These are phyloP conservation scores for Pelecanus crispus DNA, from an alignment of 2,113 vertebrate genomes.

Conservation along the genomic window DNA sequence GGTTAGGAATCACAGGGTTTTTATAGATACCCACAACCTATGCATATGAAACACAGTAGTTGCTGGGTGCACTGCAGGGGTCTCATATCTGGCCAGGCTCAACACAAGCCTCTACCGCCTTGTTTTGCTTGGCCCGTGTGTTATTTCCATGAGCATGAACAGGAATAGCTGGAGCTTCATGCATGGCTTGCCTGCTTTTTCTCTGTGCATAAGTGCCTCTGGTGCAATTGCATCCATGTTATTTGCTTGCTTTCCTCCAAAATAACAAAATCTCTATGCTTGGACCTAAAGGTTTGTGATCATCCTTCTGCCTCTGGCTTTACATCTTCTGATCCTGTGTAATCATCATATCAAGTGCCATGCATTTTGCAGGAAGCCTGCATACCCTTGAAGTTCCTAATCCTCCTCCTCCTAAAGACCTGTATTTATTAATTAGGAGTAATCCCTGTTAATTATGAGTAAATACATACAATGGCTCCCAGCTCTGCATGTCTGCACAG, in stretches of 20 bases:
- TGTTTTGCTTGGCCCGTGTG: background rate
- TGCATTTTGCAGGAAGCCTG: background rate
- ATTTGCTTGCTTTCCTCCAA: background rate
- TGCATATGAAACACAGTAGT: background rate
- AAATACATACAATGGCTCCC: background rate
- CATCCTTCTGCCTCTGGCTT: background rate
- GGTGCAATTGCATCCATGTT: background rate
- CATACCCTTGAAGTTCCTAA: background rate
- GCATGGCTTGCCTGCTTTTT: background rate
- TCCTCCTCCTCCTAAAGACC: background rate
- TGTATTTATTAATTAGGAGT: background rate
- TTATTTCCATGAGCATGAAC: background rate
- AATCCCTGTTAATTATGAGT: slow-evolving; percentile 6
- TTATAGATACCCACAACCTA: background rate
- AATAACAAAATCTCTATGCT: background rate
- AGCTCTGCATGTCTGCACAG: background rate
- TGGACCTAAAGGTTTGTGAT: background rate
- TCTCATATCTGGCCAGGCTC: background rate
- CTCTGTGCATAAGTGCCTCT: background rate
- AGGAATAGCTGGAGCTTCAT: background rate
- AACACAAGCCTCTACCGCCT: background rate
- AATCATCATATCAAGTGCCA: background rate
- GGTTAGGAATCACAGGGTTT: background rate
- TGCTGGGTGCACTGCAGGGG: background rate
- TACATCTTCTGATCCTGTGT: background rate